Evolutionary conservation across 2,113 vertebrate genomes (phyloP), one percentile per base, ranked within the genome.

Genomic region (Osmerus mordax): DNA sequence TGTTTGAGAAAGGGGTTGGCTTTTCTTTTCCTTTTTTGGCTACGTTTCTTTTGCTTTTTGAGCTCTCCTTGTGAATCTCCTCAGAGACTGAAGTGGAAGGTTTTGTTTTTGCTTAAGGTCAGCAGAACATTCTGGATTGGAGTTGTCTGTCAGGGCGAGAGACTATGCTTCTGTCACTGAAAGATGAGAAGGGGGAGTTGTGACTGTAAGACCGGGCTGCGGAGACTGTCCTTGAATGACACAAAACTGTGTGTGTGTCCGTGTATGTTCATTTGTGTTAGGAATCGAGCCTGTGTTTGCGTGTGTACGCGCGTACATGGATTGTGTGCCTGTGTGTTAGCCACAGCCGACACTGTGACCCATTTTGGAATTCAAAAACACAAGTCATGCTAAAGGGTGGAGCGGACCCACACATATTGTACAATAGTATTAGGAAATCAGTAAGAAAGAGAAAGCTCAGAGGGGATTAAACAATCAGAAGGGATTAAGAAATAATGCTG

Each of bases 311-410:
- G 64, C 65, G 28, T 55, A 7, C 29, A 28, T 53, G 52, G 18
- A 23, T 18, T 53, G 23, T 75, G 79, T 77, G 74, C 77, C 11
- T 67, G 58, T 70, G 14, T 69, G 53, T 60, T 41, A 77, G 67
- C 18, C 68, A 70, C 52, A 65, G 71, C 64, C 54, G 70, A 83
- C 78, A 85, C 71, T 78, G 80, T 74, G 77, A 83, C 68, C 80
- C 75, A 84, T 81, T 85, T 80, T 83, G 60, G 58, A 76, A 59
- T 67, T 67, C 71, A 78, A 73, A 70, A 83, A 81, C 79, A 87
- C 87, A 84, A 81, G 81, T 72, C 73, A 61, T 75, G 80, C 81
- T 85, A 78, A 81, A 69, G 76, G 81, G 76, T 75, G 83, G 64
- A 70, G 67, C 67, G 75, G 75, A 83, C 71, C 73, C 47, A 47